Conservation (phyloP, 2,888 invertebrate genomes). For the Dysmachus trigonus region DNA sequence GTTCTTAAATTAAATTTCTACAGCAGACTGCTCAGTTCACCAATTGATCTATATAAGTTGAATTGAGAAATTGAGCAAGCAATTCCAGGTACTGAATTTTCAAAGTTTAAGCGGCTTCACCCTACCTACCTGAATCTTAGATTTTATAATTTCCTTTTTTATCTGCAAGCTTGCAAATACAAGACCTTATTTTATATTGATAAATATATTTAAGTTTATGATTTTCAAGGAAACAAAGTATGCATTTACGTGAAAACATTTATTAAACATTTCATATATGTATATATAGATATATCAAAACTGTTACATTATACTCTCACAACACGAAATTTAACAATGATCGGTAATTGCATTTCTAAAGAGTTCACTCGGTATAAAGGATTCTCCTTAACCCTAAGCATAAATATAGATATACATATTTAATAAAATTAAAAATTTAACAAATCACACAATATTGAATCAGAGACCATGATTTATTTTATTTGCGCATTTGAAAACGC, state of each 20-base stretch:
- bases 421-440: neutral
- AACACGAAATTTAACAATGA: slow-evolving; percentile 27
- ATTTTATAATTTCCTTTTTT: no score
- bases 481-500: neutral
- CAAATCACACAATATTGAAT: neutral
- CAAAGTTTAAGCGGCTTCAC: no score
- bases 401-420: neutral
- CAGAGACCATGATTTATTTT: neutral
- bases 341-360: neutral
- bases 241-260: slow-evolving; percentile 5
- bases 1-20: no score
- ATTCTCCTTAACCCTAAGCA: neutral
- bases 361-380: neutral
- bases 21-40: no score
- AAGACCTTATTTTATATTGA: neutral
- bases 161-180: neutral
- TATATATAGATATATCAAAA: neutral
- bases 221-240: neutral
- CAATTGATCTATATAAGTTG: no score
- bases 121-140: no score
- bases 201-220: no score
- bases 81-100: no score
- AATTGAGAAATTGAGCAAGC: no score
- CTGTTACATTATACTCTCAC: neutral
- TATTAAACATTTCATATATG: slow-evolving; percentile 17